Percentiles rank a stretch among this genome's conserved stretches.
Conservation (phyloP, 2,797 vertebrate genomes). For the Pteropus rufus region DNA sequence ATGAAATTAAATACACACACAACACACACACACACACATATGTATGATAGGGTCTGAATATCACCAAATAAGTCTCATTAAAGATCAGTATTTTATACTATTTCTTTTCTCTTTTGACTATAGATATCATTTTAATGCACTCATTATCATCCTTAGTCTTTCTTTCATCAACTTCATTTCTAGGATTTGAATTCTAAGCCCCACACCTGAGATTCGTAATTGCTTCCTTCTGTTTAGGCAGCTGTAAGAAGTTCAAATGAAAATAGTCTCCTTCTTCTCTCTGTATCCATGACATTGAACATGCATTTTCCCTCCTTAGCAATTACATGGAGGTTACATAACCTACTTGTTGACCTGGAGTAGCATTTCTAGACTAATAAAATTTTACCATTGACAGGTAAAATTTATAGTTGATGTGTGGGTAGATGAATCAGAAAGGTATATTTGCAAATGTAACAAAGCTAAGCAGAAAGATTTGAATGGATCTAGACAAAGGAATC, state of each 20-base stretch:
- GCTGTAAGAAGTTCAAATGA: constrained; percentile 22
- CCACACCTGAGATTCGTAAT: constrained; percentile 54
- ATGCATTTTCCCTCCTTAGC: constrained; percentile 30
- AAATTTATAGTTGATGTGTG: constrained; percentile 6
- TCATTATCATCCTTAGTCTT: background rate
- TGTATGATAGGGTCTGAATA: background rate
- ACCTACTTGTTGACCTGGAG: constrained; percentile 39
- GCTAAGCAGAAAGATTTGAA: constrained; percentile 31
- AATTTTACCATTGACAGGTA: constrained; percentile 49
- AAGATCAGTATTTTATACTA: background rate
- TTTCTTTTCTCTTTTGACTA: background rate
- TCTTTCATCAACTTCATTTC: background rate
- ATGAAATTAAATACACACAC: background rate
- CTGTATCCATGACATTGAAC: constrained; percentile 44
- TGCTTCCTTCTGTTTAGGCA: constrained; percentile 61
- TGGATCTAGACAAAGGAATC: constrained; percentile 3
- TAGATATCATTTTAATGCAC: background rate
- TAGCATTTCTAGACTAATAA: constrained; percentile 55
- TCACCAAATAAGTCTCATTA: background rate
- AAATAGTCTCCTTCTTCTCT: constrained; percentile 41
- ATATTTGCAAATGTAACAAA: background rate
- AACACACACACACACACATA: background rate
- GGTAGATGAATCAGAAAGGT: constrained; percentile 41
- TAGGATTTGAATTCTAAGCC: constrained; percentile 43
- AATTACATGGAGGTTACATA: constrained; percentile 61